Conservation (phyloP, 2,888 invertebrate species). For the Cryptus viduatorius region DNA sequence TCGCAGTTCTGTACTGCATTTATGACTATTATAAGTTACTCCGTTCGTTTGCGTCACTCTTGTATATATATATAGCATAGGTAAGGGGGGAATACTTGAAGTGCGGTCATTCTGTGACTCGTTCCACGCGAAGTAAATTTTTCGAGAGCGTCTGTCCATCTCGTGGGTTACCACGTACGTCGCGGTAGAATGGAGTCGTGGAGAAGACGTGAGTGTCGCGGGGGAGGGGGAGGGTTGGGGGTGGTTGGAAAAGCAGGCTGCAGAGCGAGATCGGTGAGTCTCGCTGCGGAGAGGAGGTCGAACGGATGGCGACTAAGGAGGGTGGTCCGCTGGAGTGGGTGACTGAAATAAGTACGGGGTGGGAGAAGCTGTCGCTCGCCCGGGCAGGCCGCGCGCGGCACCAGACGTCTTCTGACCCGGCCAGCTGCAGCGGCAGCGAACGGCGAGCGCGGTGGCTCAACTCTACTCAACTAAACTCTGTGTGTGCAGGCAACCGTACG, state of each 20-base stretch:
- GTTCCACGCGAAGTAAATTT: conserved; percentile 67
- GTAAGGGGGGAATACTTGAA: neutral
- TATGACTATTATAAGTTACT: too few species aligned
- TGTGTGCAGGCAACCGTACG: conserved; percentile 53
- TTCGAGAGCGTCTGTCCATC: conserved; percentile 78
- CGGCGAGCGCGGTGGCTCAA: conserved; percentile 66
- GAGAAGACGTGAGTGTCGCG: conserved; percentile 73
- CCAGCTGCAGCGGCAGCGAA: conserved; percentile 81
- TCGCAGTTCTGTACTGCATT: too few species aligned
- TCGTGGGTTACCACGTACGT: conserved; percentile 75
- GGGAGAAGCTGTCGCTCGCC: conserved; percentile 84
- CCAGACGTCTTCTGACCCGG: conserved; percentile 85
- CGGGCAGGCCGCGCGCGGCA: conserved; percentile 78
- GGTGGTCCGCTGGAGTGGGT: conserved; percentile 70
- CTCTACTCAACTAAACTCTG: conserved; percentile 80
- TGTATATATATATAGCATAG: neutral
- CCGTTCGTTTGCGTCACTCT: neutral
- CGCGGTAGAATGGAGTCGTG: conserved; percentile 80
- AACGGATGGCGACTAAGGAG: conserved; percentile 70
- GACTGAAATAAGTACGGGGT: conserved; percentile 74
- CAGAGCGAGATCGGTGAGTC: conserved; percentile 70
- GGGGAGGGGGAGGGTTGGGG: conserved; percentile 56
- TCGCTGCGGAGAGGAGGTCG: conserved; percentile 70
- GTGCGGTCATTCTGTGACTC: conserved; percentile 26
- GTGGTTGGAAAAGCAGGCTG: conserved; percentile 68